Conservation (phyloP, 37 sponge, comb jelly and placozoan species). For the Lycopodina hypogea region DNA sequence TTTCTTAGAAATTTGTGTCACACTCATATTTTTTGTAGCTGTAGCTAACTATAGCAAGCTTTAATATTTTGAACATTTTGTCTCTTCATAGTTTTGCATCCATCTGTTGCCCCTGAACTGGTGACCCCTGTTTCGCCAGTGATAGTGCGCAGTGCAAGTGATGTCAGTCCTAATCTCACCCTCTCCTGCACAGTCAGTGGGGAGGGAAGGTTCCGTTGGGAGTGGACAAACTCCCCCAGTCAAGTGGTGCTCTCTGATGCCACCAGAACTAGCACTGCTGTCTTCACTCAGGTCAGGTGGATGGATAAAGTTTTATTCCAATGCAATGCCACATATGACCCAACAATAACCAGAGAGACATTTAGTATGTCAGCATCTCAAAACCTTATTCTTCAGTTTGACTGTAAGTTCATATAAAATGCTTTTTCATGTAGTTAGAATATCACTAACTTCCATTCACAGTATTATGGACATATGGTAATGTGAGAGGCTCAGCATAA, state of each 20-base stretch:
- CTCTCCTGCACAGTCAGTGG: conserved; percentile 51
- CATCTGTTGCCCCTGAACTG: too few species aligned
- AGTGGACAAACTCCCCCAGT: too few species aligned
- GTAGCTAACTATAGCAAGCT: too few species aligned
- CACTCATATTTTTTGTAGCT: too few species aligned
- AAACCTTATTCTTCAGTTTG: not conserved
- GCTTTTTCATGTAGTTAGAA: too few species aligned
- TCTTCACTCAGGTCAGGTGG: conserved; percentile 6
- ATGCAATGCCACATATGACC: conserved; percentile 24
- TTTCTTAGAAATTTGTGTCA: too few species aligned
- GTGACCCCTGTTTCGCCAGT: not conserved
- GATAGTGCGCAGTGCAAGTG: not conserved
- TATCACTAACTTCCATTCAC: too few species aligned
- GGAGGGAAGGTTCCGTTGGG: conserved; percentile 44
- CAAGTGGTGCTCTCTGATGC: conserved; percentile 13
- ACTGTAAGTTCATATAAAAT: too few species aligned
- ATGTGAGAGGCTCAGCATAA: too few species aligned
- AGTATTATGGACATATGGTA: too few species aligned
- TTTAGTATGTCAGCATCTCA: not conserved
- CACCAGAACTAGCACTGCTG: conserved; percentile 37
- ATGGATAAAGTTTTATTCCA: conserved; percentile 15
- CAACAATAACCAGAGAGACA: not conserved
- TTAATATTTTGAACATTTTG: too few species aligned
- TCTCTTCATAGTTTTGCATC: too few species aligned
- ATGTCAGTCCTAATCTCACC: not conserved